Evolutionary conservation across 2,113 vertebrate species (phyloP), one percentile per base, ranked within the genome.

Genomic region (Oncorhynchus gorbuscha): DNA sequence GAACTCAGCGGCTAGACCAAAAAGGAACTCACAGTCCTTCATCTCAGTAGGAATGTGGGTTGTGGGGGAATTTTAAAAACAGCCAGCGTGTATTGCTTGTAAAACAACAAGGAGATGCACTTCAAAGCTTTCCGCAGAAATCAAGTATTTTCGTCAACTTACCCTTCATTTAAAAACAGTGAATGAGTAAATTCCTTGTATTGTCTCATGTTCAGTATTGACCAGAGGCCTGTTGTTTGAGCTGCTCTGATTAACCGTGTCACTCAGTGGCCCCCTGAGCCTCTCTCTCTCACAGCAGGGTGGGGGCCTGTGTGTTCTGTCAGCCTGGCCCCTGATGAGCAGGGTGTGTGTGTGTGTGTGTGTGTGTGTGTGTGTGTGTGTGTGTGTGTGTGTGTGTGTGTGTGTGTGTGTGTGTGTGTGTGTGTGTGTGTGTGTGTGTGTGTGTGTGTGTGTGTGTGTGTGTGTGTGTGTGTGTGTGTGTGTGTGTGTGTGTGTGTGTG

Each of bases 161-260:
- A 45, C 39, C 39, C 39, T 45, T 45, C 9, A 45, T 45, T 45
- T 45, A 1, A 45, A 45, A 45, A 45, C 9, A 45, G 2, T 45
- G 39, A 45, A 45, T 11, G 39, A 45, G 39, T 80, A 84, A 77
- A 71, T 48, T 71, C 35, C 59, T 78, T 77, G 64, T 28, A 78
- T 82, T 82, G 75, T 85, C 51, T 74, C 51, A 62, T 24, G 48
- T 11, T 65, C 66, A 73, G 79, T 87, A 58, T 83, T 76, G 72
- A 83, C 69, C 75, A 69, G 70, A 68, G 75, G 39, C 64, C 75
- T 12, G 39, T 39, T 39, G 39, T 45, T 45, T 45, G 39, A 45
- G 39, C 39, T 45, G 39, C 78, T 89, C 88, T 90, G 85, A 90
- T 84, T 83, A 86, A 86, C 84, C 76, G 76, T 86, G 87, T 85